Conservation (phyloP, 2,113 vertebrate species). For the Damaliscus lunatus region DNA sequence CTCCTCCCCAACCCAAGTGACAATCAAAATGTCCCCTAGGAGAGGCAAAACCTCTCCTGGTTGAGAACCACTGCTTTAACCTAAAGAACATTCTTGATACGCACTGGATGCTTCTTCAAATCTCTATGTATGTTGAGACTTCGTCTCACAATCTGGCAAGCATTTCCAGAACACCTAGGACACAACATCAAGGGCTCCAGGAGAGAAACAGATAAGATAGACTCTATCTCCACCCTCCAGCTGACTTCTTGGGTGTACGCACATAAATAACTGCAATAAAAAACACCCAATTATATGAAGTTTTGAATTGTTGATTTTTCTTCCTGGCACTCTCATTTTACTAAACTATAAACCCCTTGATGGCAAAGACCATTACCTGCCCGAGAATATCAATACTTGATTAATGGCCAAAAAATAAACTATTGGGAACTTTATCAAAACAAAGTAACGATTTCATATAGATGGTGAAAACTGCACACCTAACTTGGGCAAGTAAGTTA, state of each 20-base stretch:
- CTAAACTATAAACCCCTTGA: conserved; percentile 3
- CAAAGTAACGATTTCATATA: not conserved
- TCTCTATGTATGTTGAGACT: not conserved
- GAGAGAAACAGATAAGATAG: not conserved
- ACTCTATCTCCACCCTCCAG: not conserved
- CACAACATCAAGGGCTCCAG: not conserved
- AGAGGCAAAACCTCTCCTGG: not conserved
- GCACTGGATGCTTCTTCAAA: not conserved
- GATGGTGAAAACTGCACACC: not conserved
- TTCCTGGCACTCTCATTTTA: not conserved
- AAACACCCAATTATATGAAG: not conserved
- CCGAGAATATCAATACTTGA: not conserved
- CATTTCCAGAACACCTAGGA: not conserved
- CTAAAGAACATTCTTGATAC: not conserved
- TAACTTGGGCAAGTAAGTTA: not conserved
- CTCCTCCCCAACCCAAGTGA: not conserved
- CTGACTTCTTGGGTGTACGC: not conserved
- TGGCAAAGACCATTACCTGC: not conserved
- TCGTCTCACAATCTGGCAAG: not conserved
- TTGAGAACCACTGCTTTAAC: not conserved
- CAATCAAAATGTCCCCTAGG: not conserved
- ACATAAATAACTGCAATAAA: not conserved
- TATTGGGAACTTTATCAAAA: not conserved
- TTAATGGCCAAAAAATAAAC: not conserved
- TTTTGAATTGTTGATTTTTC: not conserved